Evolutionary conservation across 2,113 vertebrate species (phyloP).

Genomic region (Oncorhynchus masou): DNA sequence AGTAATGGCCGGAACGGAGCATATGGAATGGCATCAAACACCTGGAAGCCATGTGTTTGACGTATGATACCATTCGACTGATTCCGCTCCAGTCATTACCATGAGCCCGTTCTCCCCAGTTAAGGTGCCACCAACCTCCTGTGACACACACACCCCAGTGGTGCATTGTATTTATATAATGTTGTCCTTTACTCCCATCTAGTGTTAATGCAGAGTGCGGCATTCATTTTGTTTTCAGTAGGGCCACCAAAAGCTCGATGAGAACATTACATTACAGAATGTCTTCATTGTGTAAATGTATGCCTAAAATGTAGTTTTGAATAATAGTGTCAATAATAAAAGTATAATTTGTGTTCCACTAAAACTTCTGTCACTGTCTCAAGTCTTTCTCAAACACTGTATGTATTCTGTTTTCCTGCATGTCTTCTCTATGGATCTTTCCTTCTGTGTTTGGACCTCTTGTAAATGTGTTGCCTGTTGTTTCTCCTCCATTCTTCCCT

Average conservation of each 20-base stretch:
- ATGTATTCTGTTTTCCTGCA: background rate
- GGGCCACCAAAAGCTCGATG: background rate
- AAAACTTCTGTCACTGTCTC: background rate
- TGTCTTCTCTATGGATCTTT: background rate
- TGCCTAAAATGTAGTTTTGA: background rate
- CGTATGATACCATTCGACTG: too few relatives aligned
- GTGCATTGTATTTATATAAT: background rate
- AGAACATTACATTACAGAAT: background rate
- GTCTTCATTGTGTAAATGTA: too few relatives aligned
- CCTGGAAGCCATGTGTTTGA: too few relatives aligned
- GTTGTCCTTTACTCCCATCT: slow-evolving; percentile 38
- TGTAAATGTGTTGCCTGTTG: slow-evolving; percentile 38
- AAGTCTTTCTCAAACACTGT: background rate
- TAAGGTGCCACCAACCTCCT: background rate
- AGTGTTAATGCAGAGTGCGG: slow-evolving; percentile 34
- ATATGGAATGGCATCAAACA: too few relatives aligned
- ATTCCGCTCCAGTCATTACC: too few relatives aligned
- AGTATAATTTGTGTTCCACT: background rate
- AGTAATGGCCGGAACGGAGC: too few relatives aligned
- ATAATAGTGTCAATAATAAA: background rate
- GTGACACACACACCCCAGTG: background rate
- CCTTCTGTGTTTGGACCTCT: background rate
- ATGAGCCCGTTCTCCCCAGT: too few relatives aligned
- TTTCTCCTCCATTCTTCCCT: background rate
- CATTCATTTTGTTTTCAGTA: slow-evolving; percentile 8